phyloP scores from a whole-genome alignment of 2,797 vertebrate genomes.

The Hapalemur alaotrensis region DNA sequence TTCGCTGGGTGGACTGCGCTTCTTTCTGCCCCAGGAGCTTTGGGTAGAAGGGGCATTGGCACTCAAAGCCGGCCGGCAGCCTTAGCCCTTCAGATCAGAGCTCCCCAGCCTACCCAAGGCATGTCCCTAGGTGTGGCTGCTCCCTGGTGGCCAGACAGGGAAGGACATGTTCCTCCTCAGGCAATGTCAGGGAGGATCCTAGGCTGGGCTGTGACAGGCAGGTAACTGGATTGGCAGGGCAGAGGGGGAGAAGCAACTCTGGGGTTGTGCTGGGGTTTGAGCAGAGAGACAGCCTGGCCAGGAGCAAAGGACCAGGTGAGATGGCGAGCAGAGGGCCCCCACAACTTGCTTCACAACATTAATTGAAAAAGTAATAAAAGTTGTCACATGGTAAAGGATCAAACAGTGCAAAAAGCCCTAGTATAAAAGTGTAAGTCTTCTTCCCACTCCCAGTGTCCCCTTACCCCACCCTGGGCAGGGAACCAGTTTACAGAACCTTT shows the following conservation, averaged over 20 bases:
- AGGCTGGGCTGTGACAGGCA: neutral
- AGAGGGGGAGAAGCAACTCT: neutral
- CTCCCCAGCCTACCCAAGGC: neutral
- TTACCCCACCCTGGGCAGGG: neutral
- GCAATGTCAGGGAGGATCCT: neutral
- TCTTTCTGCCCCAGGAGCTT: neutral
- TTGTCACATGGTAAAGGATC: neutral
- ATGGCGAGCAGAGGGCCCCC: neutral
- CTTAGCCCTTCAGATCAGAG: neutral
- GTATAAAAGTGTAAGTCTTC: neutral
- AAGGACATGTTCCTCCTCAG: conserved; percentile 83
- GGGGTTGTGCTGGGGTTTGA: neutral
- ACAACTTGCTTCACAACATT: neutral
- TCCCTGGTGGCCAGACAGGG: conserved; percentile 53
- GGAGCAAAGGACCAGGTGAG: neutral
- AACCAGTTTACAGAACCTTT: neutral
- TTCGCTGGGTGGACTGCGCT: neutral
- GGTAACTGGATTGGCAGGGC: neutral
- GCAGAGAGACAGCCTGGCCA: neutral
- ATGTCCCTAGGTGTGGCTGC: conserved; percentile 3
- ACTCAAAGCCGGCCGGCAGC: neutral
- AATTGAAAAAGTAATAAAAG: neutral
- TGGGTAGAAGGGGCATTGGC: neutral
- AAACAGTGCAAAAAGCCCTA: neutral
- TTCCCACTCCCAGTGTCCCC: neutral